Evolutionary conservation across 2,888 invertebrate genomes (phyloP).

Genomic region (Synergus laeviventris): DNA sequence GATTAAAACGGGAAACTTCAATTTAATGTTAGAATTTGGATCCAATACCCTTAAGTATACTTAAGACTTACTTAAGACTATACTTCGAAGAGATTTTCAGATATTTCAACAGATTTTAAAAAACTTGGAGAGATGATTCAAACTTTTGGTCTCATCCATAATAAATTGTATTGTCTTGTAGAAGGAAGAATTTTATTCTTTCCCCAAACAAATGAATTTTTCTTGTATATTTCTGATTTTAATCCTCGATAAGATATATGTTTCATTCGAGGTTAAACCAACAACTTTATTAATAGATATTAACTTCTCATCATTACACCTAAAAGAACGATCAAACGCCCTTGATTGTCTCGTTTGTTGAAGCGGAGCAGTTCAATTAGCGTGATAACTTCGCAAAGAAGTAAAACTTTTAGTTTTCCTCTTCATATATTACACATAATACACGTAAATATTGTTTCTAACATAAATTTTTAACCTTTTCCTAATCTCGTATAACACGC

Average conservation of each 20-base stretch:
- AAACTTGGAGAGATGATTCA: too few relatives aligned
- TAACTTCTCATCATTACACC: neutral
- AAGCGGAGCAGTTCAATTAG: neutral
- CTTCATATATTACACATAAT: neutral
- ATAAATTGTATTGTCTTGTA: too few relatives aligned
- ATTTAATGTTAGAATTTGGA: too few relatives aligned
- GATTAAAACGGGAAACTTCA: too few relatives aligned
- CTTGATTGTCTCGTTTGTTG: neutral
- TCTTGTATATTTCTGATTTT: neutral
- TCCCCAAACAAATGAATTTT: neutral
- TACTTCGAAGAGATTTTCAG: too few relatives aligned
- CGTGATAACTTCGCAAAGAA: neutral
- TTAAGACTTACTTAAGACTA: too few relatives aligned
- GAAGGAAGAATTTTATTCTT: too few relatives aligned
- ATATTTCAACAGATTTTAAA: too few relatives aligned
- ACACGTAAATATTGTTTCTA: neutral
- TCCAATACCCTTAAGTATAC: too few relatives aligned
- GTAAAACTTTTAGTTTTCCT: neutral
- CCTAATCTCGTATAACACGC: neutral
- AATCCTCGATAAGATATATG: neutral
- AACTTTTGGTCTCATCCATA: too few relatives aligned
- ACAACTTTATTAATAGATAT: slow-evolving; percentile 22
- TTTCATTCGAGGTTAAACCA: neutral
- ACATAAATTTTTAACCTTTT: neutral
- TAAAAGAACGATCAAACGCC: neutral